Evolutionary conservation across 2,113 vertebrate species (phyloP), one percentile per base, ranked within the genome.

Genomic region (Cheilinus undulatus): DNA sequence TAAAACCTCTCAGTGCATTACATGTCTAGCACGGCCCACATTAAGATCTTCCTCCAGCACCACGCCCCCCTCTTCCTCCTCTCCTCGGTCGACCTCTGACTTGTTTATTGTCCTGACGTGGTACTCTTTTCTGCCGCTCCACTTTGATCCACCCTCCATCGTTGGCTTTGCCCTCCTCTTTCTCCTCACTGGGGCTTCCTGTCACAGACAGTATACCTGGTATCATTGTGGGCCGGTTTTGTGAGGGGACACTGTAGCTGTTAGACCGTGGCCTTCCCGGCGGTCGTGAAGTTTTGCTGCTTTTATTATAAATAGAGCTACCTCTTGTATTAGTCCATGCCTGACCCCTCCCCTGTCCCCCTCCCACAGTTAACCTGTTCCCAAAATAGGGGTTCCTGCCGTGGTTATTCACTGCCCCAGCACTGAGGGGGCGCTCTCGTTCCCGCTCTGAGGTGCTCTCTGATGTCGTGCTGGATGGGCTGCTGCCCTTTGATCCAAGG

Each of bases 141-240:
- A 99, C 97, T 88, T 95, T 97, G 68, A 95, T 96, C 98, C 98
- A 99, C 0, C 95, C 97, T 0, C 95, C 95, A 1, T 98, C 97
- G 2, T 86, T 87, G 65, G 69, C 88, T 86, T 91, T 96, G 87
- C 76, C 83, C 45, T 94, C 95, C 45, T 95, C 95, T 40, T 89
- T 92, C 2, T 86, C 84, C 52, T 82, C 86, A 52, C 76, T 76
- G 22, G 88, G 77, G 4, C 76, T 69, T 72, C 89, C 93, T 0
- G 74, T 57, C 76, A 86, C 82, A 0, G 93, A 64, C n/a, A 91
- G 91, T 92, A 98, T 95, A 64, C 97, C 97, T 0, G 97, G 97
- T 76, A 99, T 98, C 51, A 78, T 48, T 28, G 84, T 40, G 36
- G 77, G 88, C 59, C 59, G 89, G 14, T 40, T 78, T 14, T 83